These are phyloP conservation scores for Fulica atra DNA, from an alignment of 2,113 vertebrate genomes.

Conservation along the genomic window DNA sequence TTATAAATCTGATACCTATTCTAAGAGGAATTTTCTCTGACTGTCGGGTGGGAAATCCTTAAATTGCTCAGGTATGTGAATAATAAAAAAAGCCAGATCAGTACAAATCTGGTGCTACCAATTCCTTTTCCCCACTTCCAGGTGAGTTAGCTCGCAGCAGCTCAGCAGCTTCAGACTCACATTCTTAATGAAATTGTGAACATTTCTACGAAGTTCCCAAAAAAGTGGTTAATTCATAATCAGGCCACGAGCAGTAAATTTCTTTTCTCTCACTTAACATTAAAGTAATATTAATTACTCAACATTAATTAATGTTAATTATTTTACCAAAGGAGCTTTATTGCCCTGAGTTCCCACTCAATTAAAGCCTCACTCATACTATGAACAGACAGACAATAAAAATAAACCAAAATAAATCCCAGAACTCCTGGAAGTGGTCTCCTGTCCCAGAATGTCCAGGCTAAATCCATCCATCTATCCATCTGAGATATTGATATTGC, in stretches of 20 bases:
- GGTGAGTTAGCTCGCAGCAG: not conserved
- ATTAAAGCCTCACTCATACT: not conserved
- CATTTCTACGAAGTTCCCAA: not conserved
- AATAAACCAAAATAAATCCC: conserved; percentile 11
- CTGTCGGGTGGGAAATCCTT: not conserved
- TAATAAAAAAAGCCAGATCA: not conserved
- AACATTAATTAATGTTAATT: conserved; percentile 50
- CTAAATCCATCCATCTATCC: not conserved
- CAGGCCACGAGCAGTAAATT: not conserved
- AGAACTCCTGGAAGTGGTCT: not conserved
- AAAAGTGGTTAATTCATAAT: conserved; percentile 20
- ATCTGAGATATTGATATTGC: not conserved
- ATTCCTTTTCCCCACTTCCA: not conserved
- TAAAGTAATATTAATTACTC: conserved; percentile 54
- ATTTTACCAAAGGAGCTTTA: conserved; percentile 21
- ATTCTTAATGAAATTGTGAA: not conserved
- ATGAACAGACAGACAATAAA: conserved; percentile 5
- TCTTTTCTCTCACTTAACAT: conserved; percentile 16
- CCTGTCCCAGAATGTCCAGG: not conserved
- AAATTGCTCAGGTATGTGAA: not conserved
- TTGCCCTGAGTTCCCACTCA: not conserved
- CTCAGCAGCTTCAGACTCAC: not conserved
- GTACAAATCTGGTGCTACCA: not conserved
- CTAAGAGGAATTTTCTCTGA: not conserved
- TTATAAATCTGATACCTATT: not conserved